Conservation (phyloP, 2,113 vertebrate genomes). For the Zapus hudsonius region DNA sequence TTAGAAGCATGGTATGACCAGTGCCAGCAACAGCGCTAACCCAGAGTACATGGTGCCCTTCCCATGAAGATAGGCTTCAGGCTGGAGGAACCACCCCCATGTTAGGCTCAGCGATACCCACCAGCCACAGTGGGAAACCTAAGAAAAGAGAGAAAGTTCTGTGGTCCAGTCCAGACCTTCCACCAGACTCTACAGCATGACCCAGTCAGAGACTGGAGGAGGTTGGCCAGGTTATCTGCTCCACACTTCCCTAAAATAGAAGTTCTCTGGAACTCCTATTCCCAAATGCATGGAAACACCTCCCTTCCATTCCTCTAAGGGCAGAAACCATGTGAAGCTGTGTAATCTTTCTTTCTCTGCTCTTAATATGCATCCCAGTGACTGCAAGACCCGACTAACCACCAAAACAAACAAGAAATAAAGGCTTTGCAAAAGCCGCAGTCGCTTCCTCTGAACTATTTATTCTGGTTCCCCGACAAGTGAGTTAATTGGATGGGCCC, state of each 20-base stretch:
- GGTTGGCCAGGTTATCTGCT: background rate
- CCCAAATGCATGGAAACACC: background rate
- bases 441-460: slow-evolving; percentile 28
- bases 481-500: slow-evolving; percentile 69
- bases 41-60: background rate
- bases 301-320: background rate
- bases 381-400: background rate
- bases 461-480: slow-evolving; percentile 71
- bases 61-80: background rate
- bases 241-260: background rate
- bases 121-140: background rate
- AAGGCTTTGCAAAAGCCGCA: background rate
- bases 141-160: background rate
- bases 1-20: background rate
- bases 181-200: background rate
- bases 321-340: background rate
- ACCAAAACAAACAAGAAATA: slow-evolving; percentile 33
- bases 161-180: background rate
- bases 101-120: rapidly evolving
- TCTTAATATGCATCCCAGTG: background rate
- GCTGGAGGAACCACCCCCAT: background rate
- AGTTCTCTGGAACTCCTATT: background rate
- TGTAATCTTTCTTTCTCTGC: background rate
- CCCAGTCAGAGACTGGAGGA: no score
- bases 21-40: background rate